These are phyloP conservation scores for Meteorus cinctellus DNA, from an alignment of 2,888 invertebrate species.

Conservation along the genomic window DNA sequence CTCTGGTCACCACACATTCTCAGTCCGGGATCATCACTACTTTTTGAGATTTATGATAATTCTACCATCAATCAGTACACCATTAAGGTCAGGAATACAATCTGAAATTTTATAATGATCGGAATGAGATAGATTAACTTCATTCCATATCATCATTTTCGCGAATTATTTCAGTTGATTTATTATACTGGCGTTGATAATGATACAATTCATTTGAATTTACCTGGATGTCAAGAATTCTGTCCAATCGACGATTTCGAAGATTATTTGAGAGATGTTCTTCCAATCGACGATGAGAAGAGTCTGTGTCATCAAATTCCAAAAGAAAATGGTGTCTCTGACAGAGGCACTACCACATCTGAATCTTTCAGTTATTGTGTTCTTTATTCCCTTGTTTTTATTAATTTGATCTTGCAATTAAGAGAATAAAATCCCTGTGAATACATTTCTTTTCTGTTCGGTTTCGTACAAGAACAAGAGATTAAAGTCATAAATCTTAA, in stretches of 20 bases:
- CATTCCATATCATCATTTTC: not conserved
- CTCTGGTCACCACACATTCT: constrained; percentile 64
- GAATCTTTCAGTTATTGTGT: not conserved
- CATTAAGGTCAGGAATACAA: constrained; percentile 55
- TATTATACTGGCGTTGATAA: constrained; percentile 54
- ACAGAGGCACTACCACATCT: not conserved
- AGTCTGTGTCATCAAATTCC: constrained; percentile 48
- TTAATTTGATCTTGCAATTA: not conserved
- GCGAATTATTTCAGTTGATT: constrained; percentile 47
- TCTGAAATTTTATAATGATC: not conserved
- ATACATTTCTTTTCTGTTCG: not conserved
- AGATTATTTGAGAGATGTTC: constrained; percentile 50
- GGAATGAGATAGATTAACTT: not conserved
- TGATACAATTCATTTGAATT: constrained; percentile 44
- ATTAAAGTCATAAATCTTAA: too few species aligned
- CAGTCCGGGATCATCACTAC: constrained; percentile 60
- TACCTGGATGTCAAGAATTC: constrained; percentile 54
- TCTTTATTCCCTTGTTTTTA: not conserved
- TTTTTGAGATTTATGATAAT: constrained; percentile 61
- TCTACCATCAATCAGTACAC: constrained; percentile 51
- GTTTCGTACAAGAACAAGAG: too few species aligned
- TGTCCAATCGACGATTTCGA: constrained; percentile 59
- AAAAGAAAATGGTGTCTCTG: not conserved
- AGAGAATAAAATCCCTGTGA: not conserved
- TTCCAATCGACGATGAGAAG: constrained; percentile 56